Conservation (phyloP, 2,797 vertebrate species). For the Phaenicophaeus curvirostris region DNA sequence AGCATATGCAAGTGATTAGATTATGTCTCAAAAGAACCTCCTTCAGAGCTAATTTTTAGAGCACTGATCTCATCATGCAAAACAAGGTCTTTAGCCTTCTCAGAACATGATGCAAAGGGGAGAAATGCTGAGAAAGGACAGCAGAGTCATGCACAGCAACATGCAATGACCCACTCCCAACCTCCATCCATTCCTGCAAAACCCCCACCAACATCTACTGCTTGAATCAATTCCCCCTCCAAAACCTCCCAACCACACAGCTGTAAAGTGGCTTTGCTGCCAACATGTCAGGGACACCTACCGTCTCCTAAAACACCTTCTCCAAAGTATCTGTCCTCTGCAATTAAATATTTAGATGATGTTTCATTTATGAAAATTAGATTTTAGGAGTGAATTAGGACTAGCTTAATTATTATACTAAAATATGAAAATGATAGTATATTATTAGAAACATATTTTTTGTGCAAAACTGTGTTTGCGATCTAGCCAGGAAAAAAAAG, state of each 20-base stretch:
- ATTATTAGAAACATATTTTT: constrained; percentile 71
- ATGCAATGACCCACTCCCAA: background rate
- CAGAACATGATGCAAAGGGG: rapidly evolving
- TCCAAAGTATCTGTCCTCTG: background rate
- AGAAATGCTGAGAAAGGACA: background rate
- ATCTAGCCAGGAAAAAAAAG: constrained; percentile 31
- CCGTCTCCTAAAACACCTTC: constrained; percentile 46
- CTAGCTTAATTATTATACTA: constrained; percentile 62
- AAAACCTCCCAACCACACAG: background rate
- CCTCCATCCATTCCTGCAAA: background rate
- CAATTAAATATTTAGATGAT: constrained; percentile 68
- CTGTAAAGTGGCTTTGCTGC: background rate
- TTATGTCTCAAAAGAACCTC: background rate
- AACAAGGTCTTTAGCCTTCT: background rate
- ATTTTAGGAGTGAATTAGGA: constrained; percentile 58
- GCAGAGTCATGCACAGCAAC: rapidly evolving
- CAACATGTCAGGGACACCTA: background rate
- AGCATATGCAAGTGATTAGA: too few species aligned
- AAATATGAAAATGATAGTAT: constrained; percentile 56
- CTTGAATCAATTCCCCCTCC: background rate
- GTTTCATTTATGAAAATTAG: constrained; percentile 60
- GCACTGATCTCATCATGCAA: background rate
- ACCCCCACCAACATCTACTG: background rate
- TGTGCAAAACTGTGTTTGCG: constrained; percentile 44
- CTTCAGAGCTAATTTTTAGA: background rate